Evolutionary conservation across 2,797 vertebrate genomes (phyloP).

Genomic region (Squalus acanthias): DNA sequence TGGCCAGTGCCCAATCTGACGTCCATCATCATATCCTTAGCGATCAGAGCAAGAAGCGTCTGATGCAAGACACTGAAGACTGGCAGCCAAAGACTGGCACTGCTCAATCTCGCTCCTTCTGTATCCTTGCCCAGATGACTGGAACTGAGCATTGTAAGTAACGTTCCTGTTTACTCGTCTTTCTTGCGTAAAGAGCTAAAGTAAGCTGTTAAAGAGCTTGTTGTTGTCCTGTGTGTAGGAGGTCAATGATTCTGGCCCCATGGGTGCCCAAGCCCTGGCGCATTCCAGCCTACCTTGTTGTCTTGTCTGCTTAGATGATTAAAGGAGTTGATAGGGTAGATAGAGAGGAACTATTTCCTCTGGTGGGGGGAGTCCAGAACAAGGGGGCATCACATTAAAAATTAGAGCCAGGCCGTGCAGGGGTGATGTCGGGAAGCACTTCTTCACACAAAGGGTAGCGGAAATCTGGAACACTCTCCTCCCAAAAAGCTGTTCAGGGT

Average conservation of each 20-base stretch:
- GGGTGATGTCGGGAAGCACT: background rate
- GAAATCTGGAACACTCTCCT: background rate
- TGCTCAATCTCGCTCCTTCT: constrained; percentile 90
- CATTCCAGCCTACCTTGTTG: background rate
- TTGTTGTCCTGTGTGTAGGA: background rate
- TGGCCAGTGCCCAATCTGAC: background rate
- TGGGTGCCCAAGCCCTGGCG: too few species aligned
- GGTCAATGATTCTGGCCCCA: background rate
- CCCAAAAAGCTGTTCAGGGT: background rate
- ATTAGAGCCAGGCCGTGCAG: background rate
- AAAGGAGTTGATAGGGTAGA: background rate
- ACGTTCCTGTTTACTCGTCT: background rate
- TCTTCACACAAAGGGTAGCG: background rate
- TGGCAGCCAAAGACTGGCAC: constrained; percentile 83
- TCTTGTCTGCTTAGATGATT: background rate
- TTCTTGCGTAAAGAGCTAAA: background rate
- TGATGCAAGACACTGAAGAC: constrained; percentile 94
- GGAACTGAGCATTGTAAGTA: constrained; percentile 83
- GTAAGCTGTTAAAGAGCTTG: background rate
- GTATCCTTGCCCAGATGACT: constrained; percentile 92
- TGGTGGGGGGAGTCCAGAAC: too few species aligned
- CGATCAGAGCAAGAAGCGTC: constrained; percentile 86
- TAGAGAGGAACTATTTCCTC: too few species aligned
- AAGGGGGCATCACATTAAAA: too few species aligned
- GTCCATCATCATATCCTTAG: constrained; percentile 51